Evolutionary conservation across 2,113 vertebrate species (phyloP).

Genomic region (Oryzias curvinotus): DNA sequence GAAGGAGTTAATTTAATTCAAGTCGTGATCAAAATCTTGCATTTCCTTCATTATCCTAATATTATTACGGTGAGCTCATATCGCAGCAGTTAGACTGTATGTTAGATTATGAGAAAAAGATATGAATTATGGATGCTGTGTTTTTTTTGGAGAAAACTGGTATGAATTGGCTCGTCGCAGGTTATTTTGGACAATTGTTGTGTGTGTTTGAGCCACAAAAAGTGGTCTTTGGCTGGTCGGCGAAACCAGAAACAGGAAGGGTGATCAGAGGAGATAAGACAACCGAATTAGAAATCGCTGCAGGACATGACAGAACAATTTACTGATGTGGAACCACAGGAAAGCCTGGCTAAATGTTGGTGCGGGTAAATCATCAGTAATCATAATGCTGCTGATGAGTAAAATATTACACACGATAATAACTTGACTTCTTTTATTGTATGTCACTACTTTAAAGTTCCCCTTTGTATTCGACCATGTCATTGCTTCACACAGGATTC

Average conservation of each 20-base stretch:
- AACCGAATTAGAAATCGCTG: slow-evolving; percentile 55
- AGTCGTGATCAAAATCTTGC: slow-evolving; percentile 30
- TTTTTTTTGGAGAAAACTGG: background rate
- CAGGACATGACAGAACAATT: slow-evolving; percentile 41
- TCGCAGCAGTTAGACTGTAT: slow-evolving; percentile 1
- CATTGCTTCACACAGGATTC: too few relatives aligned
- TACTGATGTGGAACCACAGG: slow-evolving; percentile 15
- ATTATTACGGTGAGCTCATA: slow-evolving; percentile 36
- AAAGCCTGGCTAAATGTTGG: background rate
- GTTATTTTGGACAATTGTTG: background rate
- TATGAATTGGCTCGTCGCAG: background rate
- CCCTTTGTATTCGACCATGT: too few relatives aligned
- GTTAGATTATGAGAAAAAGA: background rate
- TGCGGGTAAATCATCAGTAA: too few relatives aligned
- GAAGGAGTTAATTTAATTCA: slow-evolving; percentile 47
- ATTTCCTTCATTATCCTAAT: slow-evolving; percentile 52
- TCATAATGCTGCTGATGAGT: too few relatives aligned
- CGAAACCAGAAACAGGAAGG: slow-evolving; percentile 59
- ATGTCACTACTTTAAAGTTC: too few relatives aligned
- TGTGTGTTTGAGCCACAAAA: background rate
- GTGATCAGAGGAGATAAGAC: slow-evolving; percentile 54
- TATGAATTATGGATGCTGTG: background rate
- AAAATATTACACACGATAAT: too few relatives aligned
- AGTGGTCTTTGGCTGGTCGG: slow-evolving; percentile 25
- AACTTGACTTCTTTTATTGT: too few relatives aligned